Percentiles rank a stretch among this genome's conserved stretches.
Conservation (phyloP, 2,797 vertebrate species). For the Argentina silus region DNA sequence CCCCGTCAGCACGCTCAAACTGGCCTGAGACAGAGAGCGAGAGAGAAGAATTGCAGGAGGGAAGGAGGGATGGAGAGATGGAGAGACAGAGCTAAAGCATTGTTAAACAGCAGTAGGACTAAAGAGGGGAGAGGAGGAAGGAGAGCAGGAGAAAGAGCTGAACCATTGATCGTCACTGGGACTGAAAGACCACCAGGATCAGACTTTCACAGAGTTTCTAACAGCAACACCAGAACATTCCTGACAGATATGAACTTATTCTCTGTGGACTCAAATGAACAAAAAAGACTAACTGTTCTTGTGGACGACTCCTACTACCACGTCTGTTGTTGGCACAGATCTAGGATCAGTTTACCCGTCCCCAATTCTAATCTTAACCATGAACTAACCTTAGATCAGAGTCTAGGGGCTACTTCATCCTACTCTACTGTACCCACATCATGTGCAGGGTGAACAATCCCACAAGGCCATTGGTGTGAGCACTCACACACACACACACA, state of each 20-base stretch:
- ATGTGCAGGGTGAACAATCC: not conserved
- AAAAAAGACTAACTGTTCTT: constrained; percentile 16
- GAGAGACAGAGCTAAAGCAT: not conserved
- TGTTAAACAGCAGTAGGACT: not conserved
- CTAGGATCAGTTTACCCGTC: constrained; percentile 18
- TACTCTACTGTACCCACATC: not conserved
- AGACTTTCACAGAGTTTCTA: constrained; percentile 39
- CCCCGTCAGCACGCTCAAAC: constrained; percentile 94
- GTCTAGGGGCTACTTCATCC: too few relatives aligned
- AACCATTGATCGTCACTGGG: not conserved
- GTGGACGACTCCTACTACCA: constrained; percentile 17
- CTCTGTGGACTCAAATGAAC: constrained; percentile 2
- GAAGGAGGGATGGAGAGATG: not conserved
- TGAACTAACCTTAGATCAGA: too few relatives aligned
- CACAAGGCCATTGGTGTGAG: not conserved
- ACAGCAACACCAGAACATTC: constrained; percentile 32
- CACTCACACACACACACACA: too few relatives aligned
- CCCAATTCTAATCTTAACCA: not conserved
- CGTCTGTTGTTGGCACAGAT: constrained; percentile 26
- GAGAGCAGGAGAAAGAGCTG: not conserved
- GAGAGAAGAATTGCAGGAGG: not conserved
- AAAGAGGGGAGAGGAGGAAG: too few relatives aligned
- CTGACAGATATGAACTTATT: constrained; percentile 23
- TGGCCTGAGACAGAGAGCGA: constrained; percentile 73
- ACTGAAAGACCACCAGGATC: constrained; percentile 11